Conservation (phyloP, 92 coral and sea anemone species). For the Phymanthus crucifer region DNA sequence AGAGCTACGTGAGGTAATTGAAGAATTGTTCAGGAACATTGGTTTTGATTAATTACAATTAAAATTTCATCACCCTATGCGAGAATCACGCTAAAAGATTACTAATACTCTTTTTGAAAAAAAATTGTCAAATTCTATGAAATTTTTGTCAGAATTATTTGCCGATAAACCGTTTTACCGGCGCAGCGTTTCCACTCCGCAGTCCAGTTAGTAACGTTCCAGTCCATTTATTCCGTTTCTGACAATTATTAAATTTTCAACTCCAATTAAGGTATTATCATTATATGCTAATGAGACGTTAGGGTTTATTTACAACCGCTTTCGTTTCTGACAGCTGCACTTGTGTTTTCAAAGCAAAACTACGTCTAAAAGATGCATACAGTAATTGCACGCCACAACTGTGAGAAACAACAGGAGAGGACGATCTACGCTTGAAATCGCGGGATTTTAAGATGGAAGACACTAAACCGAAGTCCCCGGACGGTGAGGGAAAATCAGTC, state of each 20-base stretch:
- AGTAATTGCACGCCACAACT: not conserved
- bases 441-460: not conserved
- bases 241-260: not conserved
- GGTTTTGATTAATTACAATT: not conserved
- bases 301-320: constrained; percentile 23
- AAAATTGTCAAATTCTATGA: not conserved
- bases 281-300: constrained; percentile 21
- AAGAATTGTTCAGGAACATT: not conserved
- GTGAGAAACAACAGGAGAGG: not conserved
- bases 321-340: constrained; percentile 21
- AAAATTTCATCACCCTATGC: not conserved
- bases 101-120: not conserved
- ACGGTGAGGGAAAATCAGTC: constrained; percentile 13
- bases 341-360: constrained; percentile 6
- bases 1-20: not conserved
- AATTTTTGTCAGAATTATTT: too few species aligned
- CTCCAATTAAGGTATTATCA: constrained; percentile 20
- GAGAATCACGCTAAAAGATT: not conserved
- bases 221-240: not conserved
- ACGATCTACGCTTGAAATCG: not conserved
- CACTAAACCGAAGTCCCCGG: not conserved
- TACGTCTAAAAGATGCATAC: not conserved
- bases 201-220: constrained; percentile 27
- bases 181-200: not conserved
- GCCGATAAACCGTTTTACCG: not conserved